These are phyloP conservation scores for Ypsolopha scabrella DNA, from an alignment of 2,888 invertebrate species.

Conservation along the genomic window DNA sequence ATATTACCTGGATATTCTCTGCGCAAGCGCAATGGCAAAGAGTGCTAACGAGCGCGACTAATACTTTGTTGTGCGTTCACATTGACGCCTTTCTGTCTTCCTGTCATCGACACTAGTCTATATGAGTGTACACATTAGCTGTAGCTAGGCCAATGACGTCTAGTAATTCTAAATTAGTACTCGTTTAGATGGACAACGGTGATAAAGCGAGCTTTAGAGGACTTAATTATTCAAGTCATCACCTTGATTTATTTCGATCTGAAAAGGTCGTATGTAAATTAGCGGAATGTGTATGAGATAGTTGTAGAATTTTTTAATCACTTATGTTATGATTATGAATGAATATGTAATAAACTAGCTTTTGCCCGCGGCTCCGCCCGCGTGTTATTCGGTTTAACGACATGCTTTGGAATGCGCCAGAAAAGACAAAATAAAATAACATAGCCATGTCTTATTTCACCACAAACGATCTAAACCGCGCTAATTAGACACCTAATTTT, in stretches of 20 bases:
- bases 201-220: slow-evolving; percentile 17
- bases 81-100: slow-evolving; percentile 34
- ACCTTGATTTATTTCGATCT: neutral
- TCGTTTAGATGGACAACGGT: slow-evolving; percentile 25
- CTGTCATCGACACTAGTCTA: slow-evolving; percentile 24
- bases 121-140: neutral
- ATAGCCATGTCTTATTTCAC: too few relatives aligned
- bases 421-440: too few relatives aligned
- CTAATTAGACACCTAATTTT: too few relatives aligned
- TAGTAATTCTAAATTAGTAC: slow-evolving; percentile 33
- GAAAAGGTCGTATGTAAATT: slow-evolving; percentile 2
- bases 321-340: too few relatives aligned
- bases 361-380: too few relatives aligned
- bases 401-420: too few relatives aligned
- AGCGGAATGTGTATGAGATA: too few relatives aligned
- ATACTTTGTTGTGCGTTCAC: slow-evolving; percentile 31
- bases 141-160: slow-evolving; percentile 29
- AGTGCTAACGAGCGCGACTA: slow-evolving; percentile 20
- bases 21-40: too few relatives aligned
- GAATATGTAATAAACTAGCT: neutral
- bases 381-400: too few relatives aligned
- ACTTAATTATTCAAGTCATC: neutral
- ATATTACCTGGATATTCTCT: too few relatives aligned
- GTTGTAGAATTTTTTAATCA: too few relatives aligned
- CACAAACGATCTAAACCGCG: too few relatives aligned